These are phyloP conservation scores for Sminthurinus aureus DNA, from an alignment of 2,888 invertebrate genomes.

Conservation along the genomic window DNA sequence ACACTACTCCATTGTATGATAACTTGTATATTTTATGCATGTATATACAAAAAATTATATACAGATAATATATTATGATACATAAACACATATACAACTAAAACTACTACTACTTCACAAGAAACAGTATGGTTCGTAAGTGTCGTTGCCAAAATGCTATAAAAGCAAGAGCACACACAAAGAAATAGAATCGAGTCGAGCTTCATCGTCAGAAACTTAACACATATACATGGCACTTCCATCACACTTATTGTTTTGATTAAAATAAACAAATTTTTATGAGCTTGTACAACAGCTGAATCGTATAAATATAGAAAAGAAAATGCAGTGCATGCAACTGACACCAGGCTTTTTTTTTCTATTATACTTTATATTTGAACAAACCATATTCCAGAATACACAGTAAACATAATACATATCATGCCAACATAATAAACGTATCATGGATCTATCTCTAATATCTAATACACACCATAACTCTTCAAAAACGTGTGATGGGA, in stretches of 20 bases:
- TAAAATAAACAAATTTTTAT: conserved; percentile 33
- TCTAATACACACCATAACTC: not conserved
- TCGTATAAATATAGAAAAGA: conserved; percentile 14
- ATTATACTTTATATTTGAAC: not conserved
- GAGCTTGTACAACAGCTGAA: conserved; percentile 24
- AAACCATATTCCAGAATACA: not conserved
- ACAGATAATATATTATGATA: no score
- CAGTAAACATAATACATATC: not conserved
- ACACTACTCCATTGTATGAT: no score
- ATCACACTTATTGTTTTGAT: conserved; percentile 26
- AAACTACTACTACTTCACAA: not conserved
- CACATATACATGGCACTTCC: not conserved
- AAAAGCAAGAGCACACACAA: not conserved
- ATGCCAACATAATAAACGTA: not conserved
- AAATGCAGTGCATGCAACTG: conserved; percentile 16
- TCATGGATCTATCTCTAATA: not conserved
- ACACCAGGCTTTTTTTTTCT: not conserved
- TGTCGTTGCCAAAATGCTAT: not conserved
- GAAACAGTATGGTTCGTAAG: not conserved
- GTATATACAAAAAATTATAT: no score
- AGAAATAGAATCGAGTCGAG: not conserved
- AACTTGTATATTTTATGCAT: no score
- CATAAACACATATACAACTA: no score
- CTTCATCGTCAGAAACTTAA: not conserved
- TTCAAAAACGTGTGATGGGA: no score